Conservation (phyloP, 2,888 invertebrate genomes). For the Platerodrilus igneus region DNA sequence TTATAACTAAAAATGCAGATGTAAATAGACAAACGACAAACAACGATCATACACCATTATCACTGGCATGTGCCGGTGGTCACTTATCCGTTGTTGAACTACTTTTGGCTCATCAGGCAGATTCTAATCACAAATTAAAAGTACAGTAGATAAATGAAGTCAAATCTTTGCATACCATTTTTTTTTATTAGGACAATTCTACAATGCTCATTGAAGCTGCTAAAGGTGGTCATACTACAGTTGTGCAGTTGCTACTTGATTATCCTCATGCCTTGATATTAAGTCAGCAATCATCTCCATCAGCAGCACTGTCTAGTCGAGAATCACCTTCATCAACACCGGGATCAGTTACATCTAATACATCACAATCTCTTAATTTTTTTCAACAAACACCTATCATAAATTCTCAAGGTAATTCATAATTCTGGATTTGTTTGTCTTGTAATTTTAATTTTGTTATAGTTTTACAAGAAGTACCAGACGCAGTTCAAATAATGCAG, state of each 20-base stretch:
- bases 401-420: conserved; percentile 34
- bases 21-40: conserved; percentile 86
- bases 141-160: conserved; percentile 39
- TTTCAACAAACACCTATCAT: conserved; percentile 44
- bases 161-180: conserved; percentile 5
- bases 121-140: conserved; percentile 94
- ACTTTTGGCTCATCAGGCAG: conserved; percentile 85
- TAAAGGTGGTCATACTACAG: conserved; percentile 94
- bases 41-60: conserved; percentile 96
- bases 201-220: conserved; percentile 98
- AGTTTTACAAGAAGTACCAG: conserved; percentile 57
- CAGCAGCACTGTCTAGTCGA: conserved; percentile 41
- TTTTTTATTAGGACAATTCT: conserved; percentile 74
- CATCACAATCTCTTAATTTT: conserved; percentile 40
- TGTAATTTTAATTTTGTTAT: conserved; percentile 9
- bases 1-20: conserved; percentile 81
- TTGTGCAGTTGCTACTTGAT: conserved; percentile 91
- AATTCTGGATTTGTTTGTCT: conserved; percentile 6
- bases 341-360: conserved; percentile 23
- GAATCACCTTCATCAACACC: conserved; percentile 42
- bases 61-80: conserved; percentile 94
- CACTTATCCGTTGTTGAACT: conserved; percentile 91
- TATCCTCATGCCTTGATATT: conserved; percentile 84
- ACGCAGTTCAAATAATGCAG: conserved; percentile 54
- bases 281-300: conserved; percentile 48